phyloP scores from a whole-genome alignment of 2,113 vertebrate species.

The Oceanites oceanicus region DNA sequence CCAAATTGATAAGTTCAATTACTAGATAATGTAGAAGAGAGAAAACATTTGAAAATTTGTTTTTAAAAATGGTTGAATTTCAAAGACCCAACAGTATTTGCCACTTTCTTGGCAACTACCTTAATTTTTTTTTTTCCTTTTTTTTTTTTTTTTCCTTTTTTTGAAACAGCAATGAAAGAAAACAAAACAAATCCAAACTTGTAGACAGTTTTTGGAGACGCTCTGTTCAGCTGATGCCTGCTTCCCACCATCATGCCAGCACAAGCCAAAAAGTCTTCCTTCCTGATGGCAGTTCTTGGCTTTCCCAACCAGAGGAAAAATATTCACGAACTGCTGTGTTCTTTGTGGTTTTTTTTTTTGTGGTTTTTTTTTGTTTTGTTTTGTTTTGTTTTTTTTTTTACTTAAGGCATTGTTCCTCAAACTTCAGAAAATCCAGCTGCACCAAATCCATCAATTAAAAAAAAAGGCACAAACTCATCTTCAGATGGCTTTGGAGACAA shows the following conservation, averaged over 20 bases:
- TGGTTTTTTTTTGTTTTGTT: not conserved
- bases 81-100: constrained; percentile 74
- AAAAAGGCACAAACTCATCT: constrained; percentile 85
- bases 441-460: constrained; percentile 77
- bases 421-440: constrained; percentile 79
- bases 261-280: constrained; percentile 59
- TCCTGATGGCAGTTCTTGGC: constrained; percentile 56
- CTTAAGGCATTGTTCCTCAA: constrained; percentile 84
- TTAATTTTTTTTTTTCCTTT: constrained; percentile 28
- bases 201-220: constrained; percentile 56
- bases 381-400: constrained; percentile 42
- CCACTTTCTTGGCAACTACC: constrained; percentile 74
- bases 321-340: constrained; percentile 52
- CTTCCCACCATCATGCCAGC: constrained; percentile 62
- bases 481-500: constrained; percentile 73
- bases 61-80: constrained; percentile 66
- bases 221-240: constrained; percentile 63
- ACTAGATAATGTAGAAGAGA: constrained; percentile 53
- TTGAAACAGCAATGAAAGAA: constrained; percentile 62
- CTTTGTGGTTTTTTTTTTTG: not conserved
- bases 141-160: not conserved
- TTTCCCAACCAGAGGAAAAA: constrained; percentile 50
- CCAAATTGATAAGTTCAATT: constrained; percentile 64
- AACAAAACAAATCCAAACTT: constrained; percentile 50
- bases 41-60: constrained; percentile 67